Conservation (phyloP, 2,113 vertebrate genomes). For the Hemibagrus wyckioides region DNA sequence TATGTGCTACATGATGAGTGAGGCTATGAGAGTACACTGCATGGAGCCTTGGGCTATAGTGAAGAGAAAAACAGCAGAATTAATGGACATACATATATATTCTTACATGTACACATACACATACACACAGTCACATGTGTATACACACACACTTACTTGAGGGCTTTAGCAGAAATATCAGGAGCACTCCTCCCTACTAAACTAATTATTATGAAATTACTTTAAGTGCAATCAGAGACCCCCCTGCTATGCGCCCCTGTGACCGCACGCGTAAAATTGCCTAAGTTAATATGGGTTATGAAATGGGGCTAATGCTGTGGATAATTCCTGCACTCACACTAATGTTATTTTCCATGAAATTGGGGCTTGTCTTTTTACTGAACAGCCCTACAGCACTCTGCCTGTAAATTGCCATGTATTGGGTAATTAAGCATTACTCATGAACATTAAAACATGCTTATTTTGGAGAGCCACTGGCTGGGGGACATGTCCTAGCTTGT, state of each 20-base stretch:
- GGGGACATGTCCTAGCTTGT: conserved; percentile 60
- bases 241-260: conserved; percentile 92
- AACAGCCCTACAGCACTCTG: conserved; percentile 85
- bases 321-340: conserved; percentile 85
- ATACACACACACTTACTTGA: conserved; percentile 78
- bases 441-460: conserved; percentile 83
- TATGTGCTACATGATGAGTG: conserved; percentile 87
- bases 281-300: conserved; percentile 95
- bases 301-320: conserved; percentile 89
- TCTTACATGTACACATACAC: conserved; percentile 68
- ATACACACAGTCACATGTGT: conserved; percentile 83
- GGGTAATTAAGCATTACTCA: conserved; percentile 82
- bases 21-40: conserved; percentile 77
- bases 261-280: conserved; percentile 99
- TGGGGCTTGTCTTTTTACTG: conserved; percentile 75
- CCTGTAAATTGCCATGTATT: conserved; percentile 87
- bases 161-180: conserved; percentile 62
- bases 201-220: conserved; percentile 99
- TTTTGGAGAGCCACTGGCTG: conserved; percentile 74
- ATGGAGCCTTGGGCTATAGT: conserved; percentile 71
- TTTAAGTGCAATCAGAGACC: conserved; percentile 96
- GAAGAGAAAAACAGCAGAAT: neutral
- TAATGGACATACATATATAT: conserved; percentile 1
- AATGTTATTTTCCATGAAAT: conserved; percentile 93
- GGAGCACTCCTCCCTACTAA: conserved; percentile 70